Evolutionary conservation across 2,113 vertebrate species (phyloP).

Genomic region (Agapornis roseicollis): DNA sequence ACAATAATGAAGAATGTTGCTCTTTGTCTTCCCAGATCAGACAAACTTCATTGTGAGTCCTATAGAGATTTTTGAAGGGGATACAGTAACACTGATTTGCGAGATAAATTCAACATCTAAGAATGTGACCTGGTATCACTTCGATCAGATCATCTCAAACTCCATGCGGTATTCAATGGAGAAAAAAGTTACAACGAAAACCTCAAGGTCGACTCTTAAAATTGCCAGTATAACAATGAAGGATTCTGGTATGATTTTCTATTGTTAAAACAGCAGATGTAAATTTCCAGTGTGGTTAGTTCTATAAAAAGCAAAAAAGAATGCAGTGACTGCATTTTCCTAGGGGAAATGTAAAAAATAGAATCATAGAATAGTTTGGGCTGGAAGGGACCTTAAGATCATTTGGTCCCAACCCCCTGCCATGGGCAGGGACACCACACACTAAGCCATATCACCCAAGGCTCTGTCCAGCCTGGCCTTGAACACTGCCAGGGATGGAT

Average conservation of each 20-base stretch:
- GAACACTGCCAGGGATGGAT: neutral
- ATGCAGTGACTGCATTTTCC: neutral
- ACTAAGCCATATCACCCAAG: neutral
- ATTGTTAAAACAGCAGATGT: neutral
- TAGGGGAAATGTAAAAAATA: neutral
- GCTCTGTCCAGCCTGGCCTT: neutral
- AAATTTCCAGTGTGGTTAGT: neutral
- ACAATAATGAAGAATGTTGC: neutral
- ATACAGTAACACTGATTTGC: constrained; percentile 65
- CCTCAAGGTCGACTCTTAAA: constrained; percentile 1
- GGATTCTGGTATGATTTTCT: constrained; percentile 58
- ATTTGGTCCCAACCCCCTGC: neutral
- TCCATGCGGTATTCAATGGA: neutral
- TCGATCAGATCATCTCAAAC: neutral
- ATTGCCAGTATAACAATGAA: neutral
- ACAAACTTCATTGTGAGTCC: constrained; percentile 52
- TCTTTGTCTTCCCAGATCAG: constrained; percentile 61
- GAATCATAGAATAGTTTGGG: neutral
- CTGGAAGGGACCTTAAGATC: neutral
- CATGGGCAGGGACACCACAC: neutral
- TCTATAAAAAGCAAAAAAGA: neutral
- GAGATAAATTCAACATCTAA: neutral
- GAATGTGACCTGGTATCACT: constrained; percentile 51
- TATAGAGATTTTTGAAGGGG: constrained; percentile 64
- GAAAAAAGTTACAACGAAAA: neutral